These are phyloP conservation scores for Xestobium rufovillosum DNA, from an alignment of 2,888 invertebrate genomes.

Conservation along the genomic window DNA sequence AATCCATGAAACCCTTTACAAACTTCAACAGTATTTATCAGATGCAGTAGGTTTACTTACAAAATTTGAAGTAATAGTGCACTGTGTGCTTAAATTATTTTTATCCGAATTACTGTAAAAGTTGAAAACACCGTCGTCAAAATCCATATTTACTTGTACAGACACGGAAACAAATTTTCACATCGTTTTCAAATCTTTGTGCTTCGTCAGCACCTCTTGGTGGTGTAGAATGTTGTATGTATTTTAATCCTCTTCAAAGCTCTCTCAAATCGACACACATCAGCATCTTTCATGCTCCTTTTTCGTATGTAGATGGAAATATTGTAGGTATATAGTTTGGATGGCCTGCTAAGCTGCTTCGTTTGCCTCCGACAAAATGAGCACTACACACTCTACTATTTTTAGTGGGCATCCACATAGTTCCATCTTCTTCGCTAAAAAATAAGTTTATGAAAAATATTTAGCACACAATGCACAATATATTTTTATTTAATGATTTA, in stretches of 20 bases:
- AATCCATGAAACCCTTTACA: slow-evolving; percentile 1
- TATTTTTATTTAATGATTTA: too few species aligned
- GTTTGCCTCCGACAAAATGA: neutral
- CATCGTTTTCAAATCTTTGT: neutral
- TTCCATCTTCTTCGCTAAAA: slow-evolving; percentile 3
- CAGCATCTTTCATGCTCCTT: neutral
- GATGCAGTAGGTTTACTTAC: neutral
- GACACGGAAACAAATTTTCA: neutral
- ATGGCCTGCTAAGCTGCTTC: neutral
- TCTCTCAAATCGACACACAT: neutral
- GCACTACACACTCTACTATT: slow-evolving; percentile 3
- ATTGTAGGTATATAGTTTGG: neutral
- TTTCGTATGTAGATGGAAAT: slow-evolving; percentile 1
- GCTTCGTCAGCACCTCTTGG: neutral
- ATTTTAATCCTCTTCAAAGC: neutral
- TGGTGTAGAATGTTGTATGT: neutral
- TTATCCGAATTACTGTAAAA: neutral
- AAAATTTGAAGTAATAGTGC: neutral
- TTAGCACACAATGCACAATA: too few species aligned
- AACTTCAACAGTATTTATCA: neutral
- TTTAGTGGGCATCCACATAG: neutral
- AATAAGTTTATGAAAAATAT: too few species aligned
- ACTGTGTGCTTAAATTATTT: slow-evolving; percentile 1
- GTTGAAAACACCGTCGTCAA: neutral
- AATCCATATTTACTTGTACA: slow-evolving; percentile 1